phyloP scores from a whole-genome alignment of 2,888 invertebrate species.

The Cheilosia variabilis region DNA sequence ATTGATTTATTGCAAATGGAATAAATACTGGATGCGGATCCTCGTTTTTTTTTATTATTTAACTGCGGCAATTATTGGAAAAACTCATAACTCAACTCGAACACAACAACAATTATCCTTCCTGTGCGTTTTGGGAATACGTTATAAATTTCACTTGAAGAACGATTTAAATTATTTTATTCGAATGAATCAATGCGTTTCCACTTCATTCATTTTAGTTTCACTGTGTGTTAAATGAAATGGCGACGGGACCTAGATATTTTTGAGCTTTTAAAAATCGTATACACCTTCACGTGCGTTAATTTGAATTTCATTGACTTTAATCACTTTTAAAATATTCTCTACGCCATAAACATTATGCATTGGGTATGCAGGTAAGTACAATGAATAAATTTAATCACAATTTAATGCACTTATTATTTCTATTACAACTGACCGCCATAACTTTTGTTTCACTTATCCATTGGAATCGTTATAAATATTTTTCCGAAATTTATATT shows the following conservation, averaged over 20 bases:
- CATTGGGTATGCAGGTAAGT: constrained; percentile 4
- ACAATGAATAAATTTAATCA: constrained; percentile 19
- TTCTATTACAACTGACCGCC: constrained; percentile 26
- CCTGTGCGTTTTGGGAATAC: neutral
- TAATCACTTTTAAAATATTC: constrained; percentile 11
- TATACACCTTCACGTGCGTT: constrained; percentile 2
- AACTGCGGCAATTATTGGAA: constrained; percentile 20
- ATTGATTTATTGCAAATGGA: constrained; percentile 44
- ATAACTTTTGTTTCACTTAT: constrained; percentile 19
- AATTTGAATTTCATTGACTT: constrained; percentile 32
- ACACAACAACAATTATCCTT: constrained; percentile 29
- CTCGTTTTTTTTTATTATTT: constrained; percentile 10
- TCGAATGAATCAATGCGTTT: constrained; percentile 34
- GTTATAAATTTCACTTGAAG: constrained; percentile 39
- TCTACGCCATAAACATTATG: constrained; percentile 1
- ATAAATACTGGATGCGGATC: neutral
- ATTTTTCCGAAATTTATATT: constrained; percentile 22
- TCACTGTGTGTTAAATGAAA: constrained; percentile 18
- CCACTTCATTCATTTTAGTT: constrained; percentile 24
- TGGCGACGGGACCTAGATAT: constrained; percentile 38
- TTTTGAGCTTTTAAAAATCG: neutral
- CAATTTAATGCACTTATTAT: constrained; percentile 47
- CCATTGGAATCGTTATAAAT: constrained; percentile 24
- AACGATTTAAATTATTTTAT: constrained; percentile 26
- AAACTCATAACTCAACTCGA: constrained; percentile 21